Base-by-base conservation (phyloP, 2,888 invertebrate species). In the Catonia carolina region DNA sequence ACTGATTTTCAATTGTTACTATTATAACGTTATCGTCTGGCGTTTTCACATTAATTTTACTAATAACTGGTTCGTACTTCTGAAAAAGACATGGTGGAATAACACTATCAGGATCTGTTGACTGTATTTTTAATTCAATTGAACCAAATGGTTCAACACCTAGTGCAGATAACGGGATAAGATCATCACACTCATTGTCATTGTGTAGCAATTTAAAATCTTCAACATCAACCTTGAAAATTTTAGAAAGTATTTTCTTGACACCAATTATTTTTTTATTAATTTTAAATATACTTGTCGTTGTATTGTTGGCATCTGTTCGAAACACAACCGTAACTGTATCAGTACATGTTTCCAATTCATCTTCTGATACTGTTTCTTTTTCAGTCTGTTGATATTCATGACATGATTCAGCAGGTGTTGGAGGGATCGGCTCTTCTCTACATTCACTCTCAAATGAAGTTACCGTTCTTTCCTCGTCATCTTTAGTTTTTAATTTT, bases 1-100 rank as follows among this genome's bases (percentile, higher is more conserved):
- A 68, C 35, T 75, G 72, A 65, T 81, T 78, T 63, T 78, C 77
- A 60, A 83, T 79, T 70, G 80, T 79, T 1, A 81, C 79, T 12
- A 80, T 75, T 14, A 81, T 69, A 37, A 73, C 72, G 49, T 76
- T 72, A 47, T 74, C 74, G 7, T 71, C 72, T 36, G 74, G 70
- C 15, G 79, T 72, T 31, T 71, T 70, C 1, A 81, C 80, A 1
- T 78, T 80, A 17, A 80, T 73, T 17, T 79, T 77, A 66, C 80
- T 80, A n/a, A 68, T 58, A n/a, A 67, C 60, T 64, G 69, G 64
- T 68, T 73, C 55, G 27, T 64, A 62, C 7, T 61, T 57, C 7
- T 31, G 49, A 6, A 54, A 37, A n/a, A 41, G 50, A 20, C 33
- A 45, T 2, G 50, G 53, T n/a, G 50, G 42, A 10, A 58, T 53